Base-by-base conservation (phyloP, 1,140 invertebrate genomes). In the Tetragnatha versicolor region DNA sequence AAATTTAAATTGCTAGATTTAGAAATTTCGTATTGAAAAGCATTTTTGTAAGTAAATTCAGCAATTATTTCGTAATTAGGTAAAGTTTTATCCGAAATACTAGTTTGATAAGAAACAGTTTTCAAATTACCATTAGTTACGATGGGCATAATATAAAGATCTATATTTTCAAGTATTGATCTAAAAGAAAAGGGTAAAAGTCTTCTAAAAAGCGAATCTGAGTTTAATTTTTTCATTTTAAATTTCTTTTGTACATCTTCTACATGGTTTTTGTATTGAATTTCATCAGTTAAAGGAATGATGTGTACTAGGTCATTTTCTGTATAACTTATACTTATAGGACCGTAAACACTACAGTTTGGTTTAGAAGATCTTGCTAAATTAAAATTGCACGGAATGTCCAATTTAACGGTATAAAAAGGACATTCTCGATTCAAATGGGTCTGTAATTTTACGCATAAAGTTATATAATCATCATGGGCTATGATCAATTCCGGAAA, bases 401-500 rank as follows among this genome's bases (percentile, higher is more conserved):
- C 65, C 35, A 69, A 35, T 1, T 4, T 3, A 27, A 51, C 39
- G 22, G 29, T 37, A 31, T 20, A 51, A 6, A 33, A 20, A 47
- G 12, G 2, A 14, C 14, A 31, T 51, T 6, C 20, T 10, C 25
- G 29, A 33, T 51, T 22, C 2, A 69, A 69, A 20, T 51, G 65
- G 7, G 42, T 2, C 53, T 69, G 65, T 20, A 69, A 33, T 33
- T 33, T 7, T 3, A 6, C 10, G 29, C 65, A 69, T 20, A 69
- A 51, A 25, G 33, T 17, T 51, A 69, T 69, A 69, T 69, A 69
- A 37, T 69, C 65, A 51, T 69, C 65, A 53, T 69, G 45, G 53
- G 22, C 22, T 10, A 69, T 69, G 3, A 27, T 2, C 12, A 69
- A 51, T 51, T 69, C 65, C n/a, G 65, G 65, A 20, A 69, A 22